These are phyloP conservation scores for Phylloscopus trochiloides DNA, from an alignment of 2,113 vertebrate species.

Conservation along the genomic window DNA sequence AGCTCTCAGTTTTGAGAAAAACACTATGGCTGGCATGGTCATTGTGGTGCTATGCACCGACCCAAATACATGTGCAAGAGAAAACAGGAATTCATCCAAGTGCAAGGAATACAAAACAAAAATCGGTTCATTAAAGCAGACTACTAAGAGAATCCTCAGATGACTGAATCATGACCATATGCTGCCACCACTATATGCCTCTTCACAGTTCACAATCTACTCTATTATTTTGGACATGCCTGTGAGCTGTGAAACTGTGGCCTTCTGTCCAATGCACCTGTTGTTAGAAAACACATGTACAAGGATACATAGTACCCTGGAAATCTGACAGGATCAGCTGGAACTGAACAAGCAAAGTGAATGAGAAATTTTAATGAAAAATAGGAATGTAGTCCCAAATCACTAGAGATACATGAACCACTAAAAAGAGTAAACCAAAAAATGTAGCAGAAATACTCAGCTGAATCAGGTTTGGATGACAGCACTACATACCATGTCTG, in stretches of 20 bases:
- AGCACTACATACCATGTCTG: background rate
- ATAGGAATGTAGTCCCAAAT: background rate
- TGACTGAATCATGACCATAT: background rate
- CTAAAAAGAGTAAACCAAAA: background rate
- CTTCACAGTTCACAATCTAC: background rate
- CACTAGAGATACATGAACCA: background rate
- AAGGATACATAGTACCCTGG: background rate
- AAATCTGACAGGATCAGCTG: background rate
- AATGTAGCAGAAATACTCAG: background rate
- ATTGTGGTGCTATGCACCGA: fast-evolving
- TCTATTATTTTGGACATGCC: background rate
- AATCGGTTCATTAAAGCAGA: background rate
- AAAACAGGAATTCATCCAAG: background rate
- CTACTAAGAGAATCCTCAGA: background rate
- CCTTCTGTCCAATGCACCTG: background rate
- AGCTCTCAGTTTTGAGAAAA: background rate
- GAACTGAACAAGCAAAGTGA: background rate
- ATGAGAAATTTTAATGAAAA: background rate
- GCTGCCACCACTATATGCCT: background rate
- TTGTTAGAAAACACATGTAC: background rate
- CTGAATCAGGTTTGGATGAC: background rate
- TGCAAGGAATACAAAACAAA: background rate
- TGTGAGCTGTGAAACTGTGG: background rate
- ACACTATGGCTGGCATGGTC: background rate
- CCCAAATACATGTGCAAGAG: background rate